These are phyloP conservation scores for Mylabris sibirica DNA, from an alignment of 2,888 invertebrate species.

Conservation along the genomic window DNA sequence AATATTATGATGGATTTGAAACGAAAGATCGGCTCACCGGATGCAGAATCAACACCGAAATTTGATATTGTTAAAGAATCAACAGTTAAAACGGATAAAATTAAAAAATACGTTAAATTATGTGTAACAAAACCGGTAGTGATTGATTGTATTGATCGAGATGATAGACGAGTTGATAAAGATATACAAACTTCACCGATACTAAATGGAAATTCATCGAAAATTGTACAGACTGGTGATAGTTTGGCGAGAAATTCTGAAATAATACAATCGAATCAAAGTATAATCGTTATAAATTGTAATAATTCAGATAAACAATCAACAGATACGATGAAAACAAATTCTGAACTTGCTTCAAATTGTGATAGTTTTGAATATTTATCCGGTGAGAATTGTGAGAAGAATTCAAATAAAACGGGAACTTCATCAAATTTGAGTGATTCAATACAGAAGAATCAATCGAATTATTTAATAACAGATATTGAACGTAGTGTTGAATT, in stretches of 20 bases:
- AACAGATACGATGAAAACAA: constrained; percentile 31
- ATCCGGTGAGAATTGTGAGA: constrained; percentile 55
- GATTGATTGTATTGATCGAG: constrained; percentile 45
- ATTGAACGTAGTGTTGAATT: constrained; percentile 70
- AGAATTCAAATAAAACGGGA: constrained; percentile 15
- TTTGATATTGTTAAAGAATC: constrained; percentile 8
- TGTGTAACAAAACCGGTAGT: constrained; percentile 49
- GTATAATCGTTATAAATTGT: constrained; percentile 31
- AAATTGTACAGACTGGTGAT: constrained; percentile 30
- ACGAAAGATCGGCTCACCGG: constrained; percentile 60
- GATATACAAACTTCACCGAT: constrained; percentile 38
- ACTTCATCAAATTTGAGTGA: constrained; percentile 25
- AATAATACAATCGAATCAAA: constrained; percentile 32
- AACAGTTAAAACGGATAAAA: not conserved
- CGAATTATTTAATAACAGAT: constrained; percentile 63
- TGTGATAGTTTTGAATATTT: constrained; percentile 76
- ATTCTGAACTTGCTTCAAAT: constrained; percentile 53
- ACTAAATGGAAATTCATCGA: constrained; percentile 25
- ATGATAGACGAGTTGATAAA: constrained; percentile 16
- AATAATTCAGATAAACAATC: constrained; percentile 15
- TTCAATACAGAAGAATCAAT: constrained; percentile 31
- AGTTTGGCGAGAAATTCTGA: constrained; percentile 26
- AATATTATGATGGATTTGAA: constrained; percentile 43
- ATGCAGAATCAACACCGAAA: constrained; percentile 65
- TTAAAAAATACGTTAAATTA: constrained; percentile 23